Evolutionary conservation across 2,888 invertebrate genomes (phyloP).

Genomic region (Liopterus haemorrhoidalis): DNA sequence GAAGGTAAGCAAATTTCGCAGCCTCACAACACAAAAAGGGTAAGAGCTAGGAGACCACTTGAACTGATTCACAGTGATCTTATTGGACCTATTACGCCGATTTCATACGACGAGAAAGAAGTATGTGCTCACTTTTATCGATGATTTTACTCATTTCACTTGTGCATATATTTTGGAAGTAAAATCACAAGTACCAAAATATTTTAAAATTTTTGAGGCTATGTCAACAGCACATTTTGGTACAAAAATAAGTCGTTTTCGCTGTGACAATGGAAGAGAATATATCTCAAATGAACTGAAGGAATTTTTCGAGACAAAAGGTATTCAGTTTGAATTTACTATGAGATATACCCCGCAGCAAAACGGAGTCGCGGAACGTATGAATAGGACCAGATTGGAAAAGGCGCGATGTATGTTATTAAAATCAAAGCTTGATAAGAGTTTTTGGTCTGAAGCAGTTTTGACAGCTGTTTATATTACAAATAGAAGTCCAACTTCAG

Average conservation of each 20-base stretch:
- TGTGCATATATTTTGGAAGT: constrained; percentile 27
- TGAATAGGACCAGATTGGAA: constrained; percentile 37
- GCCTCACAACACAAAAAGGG: constrained; percentile 24
- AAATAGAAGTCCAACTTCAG: constrained; percentile 38
- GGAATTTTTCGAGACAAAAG: constrained; percentile 27
- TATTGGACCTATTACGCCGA: constrained; percentile 30
- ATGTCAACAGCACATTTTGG: constrained; percentile 33
- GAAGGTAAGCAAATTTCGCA: constrained; percentile 31
- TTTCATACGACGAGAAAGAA: constrained; percentile 27
- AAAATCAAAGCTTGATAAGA: constrained; percentile 35
- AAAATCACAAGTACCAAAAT: constrained; percentile 33
- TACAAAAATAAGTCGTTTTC: constrained; percentile 28
- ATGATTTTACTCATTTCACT: constrained; percentile 35
- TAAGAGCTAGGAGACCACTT: constrained; percentile 27
- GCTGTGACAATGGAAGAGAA: constrained; percentile 36
- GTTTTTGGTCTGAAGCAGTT: constrained; percentile 40
- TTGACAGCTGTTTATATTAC: constrained; percentile 38
- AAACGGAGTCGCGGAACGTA: constrained; percentile 33
- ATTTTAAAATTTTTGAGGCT: constrained; percentile 31
- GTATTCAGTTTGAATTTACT: constrained; percentile 33
- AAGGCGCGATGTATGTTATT: constrained; percentile 37
- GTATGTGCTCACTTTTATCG: constrained; percentile 29
- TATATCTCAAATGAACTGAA: constrained; percentile 35
- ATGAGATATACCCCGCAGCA: constrained; percentile 35
- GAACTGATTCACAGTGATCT: constrained; percentile 34